Base-by-base conservation (phyloP, 2,113 vertebrate species). In the Heteronetta atricapilla region DNA sequence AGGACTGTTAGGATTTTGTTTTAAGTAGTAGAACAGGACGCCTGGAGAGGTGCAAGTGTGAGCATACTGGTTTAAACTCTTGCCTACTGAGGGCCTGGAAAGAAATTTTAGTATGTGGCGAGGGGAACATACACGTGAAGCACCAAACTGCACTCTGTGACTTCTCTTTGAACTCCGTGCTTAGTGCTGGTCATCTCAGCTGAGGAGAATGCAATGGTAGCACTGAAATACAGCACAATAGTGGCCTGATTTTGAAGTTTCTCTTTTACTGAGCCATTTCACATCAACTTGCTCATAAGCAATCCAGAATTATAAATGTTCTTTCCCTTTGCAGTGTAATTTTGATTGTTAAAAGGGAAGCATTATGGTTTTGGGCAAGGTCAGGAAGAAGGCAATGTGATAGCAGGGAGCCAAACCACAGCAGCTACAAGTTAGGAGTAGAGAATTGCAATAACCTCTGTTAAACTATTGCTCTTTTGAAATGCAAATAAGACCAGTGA, bases 151-250 rank as follows among this genome's bases (percentile, higher is more conserved):
- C 13, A 33, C 14, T 12, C 19, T 0, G 1, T 0, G 6, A 4
- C 76, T n/a, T 83, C 0, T 0, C 25, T 70, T 72, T 68, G 68
- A 90, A 6, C 34, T 38, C 25, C 21, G 9, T 59, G 9, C 55
- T 84, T 13, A n/a, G 13, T 7, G 8, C 8, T 52, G 31, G 15
- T 69, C 56, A 64, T 29, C 67, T 85, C 0, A 0, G 6, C 33
- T 33, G 48, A 7, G 9, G 29, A 42, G 53, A 82, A 64, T 0
- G 0, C 26, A 58, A 12, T 21, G 46, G 20, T 34, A 67, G 60
- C 46, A 28, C 40, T 31, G 48, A 68, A 79, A 73, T 13, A 31
- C 14, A 62, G 10, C 5, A 7, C 4, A 63, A 62, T 13, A n/a
- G 36, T 58, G 33, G 2, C 29, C 58, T 73, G 58, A 56, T 52